Evolutionary conservation across 1,140 invertebrate genomes (phyloP), one percentile per base, ranked within the genome.

Genomic region (Zophobas morio): DNA sequence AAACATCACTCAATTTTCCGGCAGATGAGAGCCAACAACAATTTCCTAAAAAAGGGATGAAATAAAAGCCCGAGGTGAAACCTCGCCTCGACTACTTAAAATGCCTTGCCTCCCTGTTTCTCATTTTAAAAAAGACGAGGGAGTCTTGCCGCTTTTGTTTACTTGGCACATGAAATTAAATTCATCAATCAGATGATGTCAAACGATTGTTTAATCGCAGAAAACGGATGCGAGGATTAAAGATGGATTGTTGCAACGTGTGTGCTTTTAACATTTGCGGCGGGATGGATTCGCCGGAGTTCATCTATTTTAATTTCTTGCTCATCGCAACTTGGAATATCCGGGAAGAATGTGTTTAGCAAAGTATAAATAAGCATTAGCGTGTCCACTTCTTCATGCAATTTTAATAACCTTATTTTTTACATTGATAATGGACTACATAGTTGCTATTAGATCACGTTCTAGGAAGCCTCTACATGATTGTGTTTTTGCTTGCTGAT

Each of bases 111-210:
- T 57, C 49, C 32, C 34, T 57, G 54, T 57, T 57, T 57, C 34
- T 57, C 54, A 57, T 33, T 57, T 36, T 0, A 32, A 20, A 57
- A 57, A 20, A 20, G 20, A 20, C 20, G 20, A 20, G 20, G 34
- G 33, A 57, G 32, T 2, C 54, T 4, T 34, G 1, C 54, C 46
- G 20, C 6, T 75, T 66, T 36, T 66, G 70, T 79, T 79, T 77
- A 49, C 77, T 63, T 76, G 75, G 66, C 79, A 56, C 66, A 6
- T 76, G 37, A 80, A 82, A 82, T 82, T 84, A 82, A 84, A 84
- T 84, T 82, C 81, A 82, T 84, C 81, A 82, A 78, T 84, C 82
- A 84, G 81, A 82, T 83, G 78, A 82, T 82, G 79, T 84, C 82
- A 84, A 82, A 84, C 81, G 80, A 82, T 82, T 81, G 78, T 82